These are phyloP conservation scores for Nematostella vectensis DNA, from an alignment of 92 coral and sea anemone genomes.

Conservation along the genomic window DNA sequence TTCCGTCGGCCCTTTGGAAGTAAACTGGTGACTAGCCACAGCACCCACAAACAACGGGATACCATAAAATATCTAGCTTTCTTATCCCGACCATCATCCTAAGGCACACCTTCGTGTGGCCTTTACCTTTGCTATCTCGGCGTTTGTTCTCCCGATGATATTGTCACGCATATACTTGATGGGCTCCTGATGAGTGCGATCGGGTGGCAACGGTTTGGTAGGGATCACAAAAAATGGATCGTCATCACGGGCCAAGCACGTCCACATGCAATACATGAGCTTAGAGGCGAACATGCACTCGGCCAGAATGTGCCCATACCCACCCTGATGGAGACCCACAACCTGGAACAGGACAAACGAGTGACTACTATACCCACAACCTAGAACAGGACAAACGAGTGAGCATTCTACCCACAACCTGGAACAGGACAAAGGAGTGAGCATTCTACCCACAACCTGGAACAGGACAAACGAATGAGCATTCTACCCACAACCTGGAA, in stretches of 20 bases:
- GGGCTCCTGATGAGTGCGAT: constrained; percentile 26
- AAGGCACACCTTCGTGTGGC: no score
- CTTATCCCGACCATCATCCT: no score
- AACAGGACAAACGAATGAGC: no score
- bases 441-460: no score
- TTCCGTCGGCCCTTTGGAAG: no score
- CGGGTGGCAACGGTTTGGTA: constrained; percentile 49
- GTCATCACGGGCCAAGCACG: constrained; percentile 47
- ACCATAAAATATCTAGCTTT: no score
- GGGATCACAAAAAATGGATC: constrained; percentile 64
- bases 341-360: constrained; percentile 31
- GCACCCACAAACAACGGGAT: no score
- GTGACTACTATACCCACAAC: neutral
- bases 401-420: no score
- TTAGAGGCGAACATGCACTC: constrained; percentile 81
- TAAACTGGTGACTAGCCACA: no score
- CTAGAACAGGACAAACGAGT: no score
- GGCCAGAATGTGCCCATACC: constrained; percentile 80
- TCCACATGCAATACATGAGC: constrained; percentile 76
- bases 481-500: no score
- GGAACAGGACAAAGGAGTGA: no score
- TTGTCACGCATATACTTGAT: constrained; percentile 36
- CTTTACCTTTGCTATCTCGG: constrained; percentile 58
- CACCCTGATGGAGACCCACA: constrained; percentile 74
- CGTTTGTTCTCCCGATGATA: constrained; percentile 67